Evolutionary conservation across 2,113 vertebrate species (phyloP).

Genomic region (Notothenia coriiceps): DNA sequence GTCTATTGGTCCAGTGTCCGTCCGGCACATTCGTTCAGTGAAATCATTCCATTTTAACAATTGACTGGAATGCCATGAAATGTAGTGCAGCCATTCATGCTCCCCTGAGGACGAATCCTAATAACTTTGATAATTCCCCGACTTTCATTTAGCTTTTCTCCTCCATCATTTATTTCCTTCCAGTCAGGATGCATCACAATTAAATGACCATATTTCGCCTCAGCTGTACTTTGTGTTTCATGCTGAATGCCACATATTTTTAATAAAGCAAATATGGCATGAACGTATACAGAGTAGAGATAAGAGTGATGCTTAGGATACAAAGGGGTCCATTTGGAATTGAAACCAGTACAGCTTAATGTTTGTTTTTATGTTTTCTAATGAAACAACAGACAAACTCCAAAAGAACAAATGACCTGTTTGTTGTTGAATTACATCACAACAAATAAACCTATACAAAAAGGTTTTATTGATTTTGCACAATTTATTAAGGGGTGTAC

Average conservation of each 20-base stretch:
- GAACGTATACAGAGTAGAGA: not conserved
- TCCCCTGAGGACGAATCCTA: conserved; percentile 41
- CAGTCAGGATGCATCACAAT: not conserved
- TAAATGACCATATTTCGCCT: not conserved
- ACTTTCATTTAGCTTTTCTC: conserved; percentile 45
- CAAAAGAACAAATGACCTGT: not conserved
- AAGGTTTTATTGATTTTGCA: too few species aligned
- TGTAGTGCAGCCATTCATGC: conserved; percentile 19
- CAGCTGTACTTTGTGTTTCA: not conserved
- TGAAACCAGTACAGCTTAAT: not conserved
- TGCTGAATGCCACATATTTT: not conserved
- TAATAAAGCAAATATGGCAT: not conserved
- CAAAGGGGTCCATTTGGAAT: not conserved
- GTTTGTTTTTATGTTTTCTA: not conserved
- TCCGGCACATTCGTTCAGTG: conserved; percentile 11
- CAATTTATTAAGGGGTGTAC: too few species aligned
- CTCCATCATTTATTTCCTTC: conserved; percentile 22
- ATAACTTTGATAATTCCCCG: conserved; percentile 37
- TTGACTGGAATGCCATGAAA: conserved; percentile 34
- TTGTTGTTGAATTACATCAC: not conserved
- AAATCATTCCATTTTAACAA: conserved; percentile 55
- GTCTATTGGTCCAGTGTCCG: conserved; percentile 29
- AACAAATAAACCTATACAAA: not conserved
- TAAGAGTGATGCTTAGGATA: conserved; percentile 8
- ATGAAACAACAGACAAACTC: conserved; percentile 1